Conservation (phyloP, 2,888 invertebrate species). For the Panopea generosa region DNA sequence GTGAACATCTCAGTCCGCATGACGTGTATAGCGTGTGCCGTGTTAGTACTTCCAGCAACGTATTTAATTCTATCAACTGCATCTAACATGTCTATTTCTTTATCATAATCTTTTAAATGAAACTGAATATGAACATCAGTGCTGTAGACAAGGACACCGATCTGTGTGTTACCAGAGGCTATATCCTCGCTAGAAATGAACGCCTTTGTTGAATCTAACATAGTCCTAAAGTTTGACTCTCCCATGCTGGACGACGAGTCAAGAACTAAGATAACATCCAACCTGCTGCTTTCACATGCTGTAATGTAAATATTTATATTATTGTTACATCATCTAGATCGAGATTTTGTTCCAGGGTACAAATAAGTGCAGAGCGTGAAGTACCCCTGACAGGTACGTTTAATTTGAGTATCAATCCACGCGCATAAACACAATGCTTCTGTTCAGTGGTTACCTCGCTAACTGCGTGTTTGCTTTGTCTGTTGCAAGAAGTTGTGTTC, state of each 20-base stretch:
- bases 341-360: too few species aligned
- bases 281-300: conserved; percentile 31
- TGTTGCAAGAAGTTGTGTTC: too few species aligned
- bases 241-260: conserved; percentile 76
- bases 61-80: conserved; percentile 73
- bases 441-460: too few species aligned
- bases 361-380: too few species aligned
- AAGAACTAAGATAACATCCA: conserved; percentile 64
- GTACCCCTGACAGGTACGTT: too few species aligned
- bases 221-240: conserved; percentile 64
- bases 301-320: conserved; percentile 30
- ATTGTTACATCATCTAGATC: too few species aligned
- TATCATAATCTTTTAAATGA: conserved; percentile 64
- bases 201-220: conserved; percentile 70
- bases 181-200: conserved; percentile 69
- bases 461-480: too few species aligned
- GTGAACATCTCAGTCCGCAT: conserved; percentile 77
- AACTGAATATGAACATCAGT: conserved; percentile 69
- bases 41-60: conserved; percentile 79
- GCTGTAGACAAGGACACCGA: conserved; percentile 77
- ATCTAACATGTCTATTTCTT: conserved; percentile 61
- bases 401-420: too few species aligned
- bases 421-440: too few species aligned
- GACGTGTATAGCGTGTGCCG: conserved; percentile 75
- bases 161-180: conserved; percentile 71